A percentile compares a stretch with the other conserved stretches of the same genome.
These are phyloP conservation scores for Caenorhabditis angaria DNA, from an alignment of 2,888 invertebrate species.

Conservation along the genomic window DNA sequence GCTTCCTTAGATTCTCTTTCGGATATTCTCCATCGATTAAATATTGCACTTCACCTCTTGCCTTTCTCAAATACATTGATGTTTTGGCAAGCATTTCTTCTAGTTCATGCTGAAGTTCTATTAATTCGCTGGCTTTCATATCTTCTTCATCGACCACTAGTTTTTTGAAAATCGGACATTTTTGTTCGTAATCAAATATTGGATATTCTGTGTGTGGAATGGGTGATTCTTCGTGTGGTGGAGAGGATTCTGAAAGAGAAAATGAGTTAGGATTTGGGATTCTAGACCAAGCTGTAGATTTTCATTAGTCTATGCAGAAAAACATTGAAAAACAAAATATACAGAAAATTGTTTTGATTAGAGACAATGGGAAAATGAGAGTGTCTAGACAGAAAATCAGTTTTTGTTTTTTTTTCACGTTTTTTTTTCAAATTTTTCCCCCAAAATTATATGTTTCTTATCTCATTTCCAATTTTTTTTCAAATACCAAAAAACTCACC, in stretches of 20 bases:
- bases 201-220: conserved; percentile 41
- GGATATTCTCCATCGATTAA: conserved; percentile 50
- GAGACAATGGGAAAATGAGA: too few relatives aligned
- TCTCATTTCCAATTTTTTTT: too few relatives aligned
- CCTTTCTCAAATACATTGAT: conserved; percentile 21
- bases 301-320: too few relatives aligned
- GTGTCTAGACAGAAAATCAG: too few relatives aligned
- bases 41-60: conserved; percentile 41
- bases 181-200: conserved; percentile 22
- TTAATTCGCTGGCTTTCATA: conserved; percentile 21
- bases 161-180: conserved; percentile 16
- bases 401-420: too few relatives aligned
- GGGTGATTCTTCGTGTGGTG: background rate
- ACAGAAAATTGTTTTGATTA: too few relatives aligned
- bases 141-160: conserved; percentile 15
- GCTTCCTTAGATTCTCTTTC: conserved; percentile 36
- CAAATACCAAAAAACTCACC: too few relatives aligned
- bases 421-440: too few relatives aligned
- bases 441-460: too few relatives aligned
- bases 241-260: background rate
- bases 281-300: too few relatives aligned
- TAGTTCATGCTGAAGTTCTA: conserved; percentile 46
- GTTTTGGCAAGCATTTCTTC: conserved; percentile 44
- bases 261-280: too few relatives aligned
- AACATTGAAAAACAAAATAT: too few relatives aligned